Evolutionary conservation across 64 coral and sea anemone genomes (phyloP).

Genomic region (Cladopsammia gracilis): DNA sequence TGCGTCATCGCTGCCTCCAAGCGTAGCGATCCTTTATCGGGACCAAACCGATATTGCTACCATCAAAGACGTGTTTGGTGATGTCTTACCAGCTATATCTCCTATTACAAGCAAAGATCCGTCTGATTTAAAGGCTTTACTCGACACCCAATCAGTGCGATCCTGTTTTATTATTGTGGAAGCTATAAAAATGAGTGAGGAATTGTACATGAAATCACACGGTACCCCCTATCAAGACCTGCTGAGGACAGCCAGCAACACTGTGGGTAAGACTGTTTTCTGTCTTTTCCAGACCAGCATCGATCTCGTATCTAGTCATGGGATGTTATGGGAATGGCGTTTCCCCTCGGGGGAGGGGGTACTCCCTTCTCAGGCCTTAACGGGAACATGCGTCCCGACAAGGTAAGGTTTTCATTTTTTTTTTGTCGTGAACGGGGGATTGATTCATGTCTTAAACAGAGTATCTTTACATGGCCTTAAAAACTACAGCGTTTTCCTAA

Average conservation of each 20-base stretch:
- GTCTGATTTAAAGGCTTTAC: background rate
- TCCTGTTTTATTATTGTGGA: slow-evolving; percentile 16
- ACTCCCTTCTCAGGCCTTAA: too few species aligned
- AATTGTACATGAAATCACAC: background rate
- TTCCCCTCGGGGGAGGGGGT: too few species aligned
- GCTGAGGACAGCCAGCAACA: background rate
- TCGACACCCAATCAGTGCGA: background rate
- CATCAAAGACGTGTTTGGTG: background rate
- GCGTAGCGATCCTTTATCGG: background rate
- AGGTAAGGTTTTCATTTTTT: too few species aligned
- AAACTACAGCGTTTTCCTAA: too few species aligned
- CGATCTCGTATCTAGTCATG: too few species aligned
- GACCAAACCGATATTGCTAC: background rate
- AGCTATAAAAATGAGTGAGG: background rate
- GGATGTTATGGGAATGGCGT: too few species aligned
- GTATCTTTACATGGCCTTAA: too few species aligned
- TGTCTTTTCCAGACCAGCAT: too few species aligned
- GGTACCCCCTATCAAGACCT: background rate
- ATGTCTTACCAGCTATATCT: background rate
- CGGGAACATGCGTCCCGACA: too few species aligned
- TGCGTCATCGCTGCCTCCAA: background rate
- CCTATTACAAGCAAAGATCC: background rate
- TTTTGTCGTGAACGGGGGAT: too few species aligned
- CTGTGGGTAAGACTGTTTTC: background rate
- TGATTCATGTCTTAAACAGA: too few species aligned